These are phyloP conservation scores for Synanthedon andrenaeformis DNA, from an alignment of 2,888 invertebrate genomes.

Conservation along the genomic window DNA sequence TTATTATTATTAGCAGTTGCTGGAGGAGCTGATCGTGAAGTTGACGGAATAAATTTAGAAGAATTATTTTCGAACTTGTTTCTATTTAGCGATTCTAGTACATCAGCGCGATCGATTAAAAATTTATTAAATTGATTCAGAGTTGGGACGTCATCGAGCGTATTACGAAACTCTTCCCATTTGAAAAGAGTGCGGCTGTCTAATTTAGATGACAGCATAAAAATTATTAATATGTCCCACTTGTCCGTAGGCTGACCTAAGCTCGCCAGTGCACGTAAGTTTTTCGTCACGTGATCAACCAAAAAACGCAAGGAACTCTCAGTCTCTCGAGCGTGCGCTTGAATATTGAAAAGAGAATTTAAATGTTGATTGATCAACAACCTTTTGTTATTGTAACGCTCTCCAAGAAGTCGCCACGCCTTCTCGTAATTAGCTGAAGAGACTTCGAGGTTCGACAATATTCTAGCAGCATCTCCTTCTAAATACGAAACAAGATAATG, in stretches of 20 bases:
- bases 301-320: slow-evolving; percentile 10
- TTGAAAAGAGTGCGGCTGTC: slow-evolving; percentile 7
- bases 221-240: slow-evolving; percentile 9
- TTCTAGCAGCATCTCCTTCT: slow-evolving; percentile 11
- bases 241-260: slow-evolving; percentile 11
- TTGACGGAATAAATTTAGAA: no score
- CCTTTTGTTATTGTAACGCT: slow-evolving; percentile 9
- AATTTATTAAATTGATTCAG: slow-evolving; percentile 3
- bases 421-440: slow-evolving; percentile 7
- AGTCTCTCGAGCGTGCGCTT: slow-evolving; percentile 6
- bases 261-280: slow-evolving; percentile 11
- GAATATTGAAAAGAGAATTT: slow-evolving; percentile 9
- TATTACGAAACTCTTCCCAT: slow-evolving; percentile 6
- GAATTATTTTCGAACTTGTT: neutral
- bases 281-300: slow-evolving; percentile 12
- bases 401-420: slow-evolving; percentile 7
- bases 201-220: slow-evolving; percentile 9
- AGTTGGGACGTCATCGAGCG: slow-evolving; percentile 1
- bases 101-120: slow-evolving; percentile 3
- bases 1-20: no score
- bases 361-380: slow-evolving; percentile 11
- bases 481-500: slow-evolving; percentile 12
- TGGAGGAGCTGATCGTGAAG: no score
- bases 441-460: slow-evolving; percentile 9
- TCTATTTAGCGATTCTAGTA: slow-evolving; percentile 2